Base-by-base conservation (phyloP, 92 coral and sea anemone species). In the Umimayanthus chanpuru region DNA sequence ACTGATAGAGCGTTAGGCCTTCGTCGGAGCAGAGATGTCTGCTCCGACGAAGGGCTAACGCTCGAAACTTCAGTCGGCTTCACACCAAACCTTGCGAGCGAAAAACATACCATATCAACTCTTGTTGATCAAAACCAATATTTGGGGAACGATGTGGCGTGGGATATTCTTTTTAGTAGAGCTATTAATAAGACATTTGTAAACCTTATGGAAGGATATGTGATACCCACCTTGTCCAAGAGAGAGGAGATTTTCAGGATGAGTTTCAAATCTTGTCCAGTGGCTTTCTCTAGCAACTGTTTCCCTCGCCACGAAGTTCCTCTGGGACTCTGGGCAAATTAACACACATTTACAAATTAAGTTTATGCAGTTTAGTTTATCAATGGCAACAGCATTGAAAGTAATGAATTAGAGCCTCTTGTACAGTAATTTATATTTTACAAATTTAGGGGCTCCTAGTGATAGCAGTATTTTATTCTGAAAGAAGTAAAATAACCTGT, bases 161-260 rank as follows among this genome's bases (percentile, higher is more conserved):
- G 65, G 2, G 2, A 5, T 36, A 16, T 39, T 14, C 2, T 32
- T 16, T 11, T 75, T 8, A 30, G 16, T 53, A 75, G 25, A 36
- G 47, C n/a, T 43, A 3, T 25, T 1, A 18, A 9, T 61, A 61
- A 61, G 68, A 61, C 26, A 4, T 6, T 39, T 30, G 12, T 4
- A 75, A 29, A 36, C n/a, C 4, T 36, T 1, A 73, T 32, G 77
- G 38, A 6, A 47, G 4, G 50, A 0, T n/a, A 3, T 25, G 41
- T 6, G 47, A 28, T 30, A 82, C 55, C 44, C 21, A 82, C 86
- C 76, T 82, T 82, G 25, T 82, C 86, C 77, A 82, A 68, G 11
- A 82, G 86, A 4, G 86, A 82, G 64, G 86, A 82, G 77, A 82
- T 82, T 28, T 82, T 82, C 1, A 82, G 86, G 32, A 82, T 82